Evolutionary conservation across 1,140 invertebrate genomes (phyloP).

Genomic region (Heterodera carotae): DNA sequence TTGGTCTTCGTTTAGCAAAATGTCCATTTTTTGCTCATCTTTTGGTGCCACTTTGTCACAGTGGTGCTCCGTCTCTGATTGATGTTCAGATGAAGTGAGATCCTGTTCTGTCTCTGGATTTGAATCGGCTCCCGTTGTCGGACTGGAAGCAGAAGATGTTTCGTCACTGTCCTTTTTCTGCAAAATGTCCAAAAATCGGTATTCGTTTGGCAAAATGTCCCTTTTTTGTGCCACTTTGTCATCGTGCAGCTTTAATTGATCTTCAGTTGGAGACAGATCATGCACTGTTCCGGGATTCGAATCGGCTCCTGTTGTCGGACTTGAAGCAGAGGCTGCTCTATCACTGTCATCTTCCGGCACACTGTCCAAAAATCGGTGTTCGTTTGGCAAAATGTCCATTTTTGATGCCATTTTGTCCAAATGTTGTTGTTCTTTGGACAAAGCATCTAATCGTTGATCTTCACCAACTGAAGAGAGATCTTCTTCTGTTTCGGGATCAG

Average conservation of each 20-base stretch:
- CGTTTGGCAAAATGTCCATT: not conserved
- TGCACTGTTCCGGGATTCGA: no score
- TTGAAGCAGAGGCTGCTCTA: no score
- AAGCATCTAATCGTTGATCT: no score
- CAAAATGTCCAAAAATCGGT: not conserved
- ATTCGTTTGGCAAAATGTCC: not conserved
- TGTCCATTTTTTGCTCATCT: conserved; percentile 11
- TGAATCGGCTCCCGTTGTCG: conserved; percentile 1
- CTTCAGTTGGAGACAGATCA: no score
- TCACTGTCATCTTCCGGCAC: no score
- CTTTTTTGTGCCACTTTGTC: not conserved
- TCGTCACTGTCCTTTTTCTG: not conserved
- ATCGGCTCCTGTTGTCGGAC: no score
- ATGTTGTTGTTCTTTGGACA: no score
- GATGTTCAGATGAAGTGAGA: not conserved
- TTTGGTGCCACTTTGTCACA: not conserved
- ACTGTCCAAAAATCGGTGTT: not conserved
- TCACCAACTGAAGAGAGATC: no score
- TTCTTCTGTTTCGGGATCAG: no score
- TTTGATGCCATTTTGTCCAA: no score
- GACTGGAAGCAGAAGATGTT: not conserved
- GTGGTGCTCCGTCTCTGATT: conserved; percentile 2
- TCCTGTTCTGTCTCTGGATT: not conserved
- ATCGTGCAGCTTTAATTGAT: not conserved
- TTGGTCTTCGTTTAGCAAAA: conserved; percentile 1